Base-by-base conservation (phyloP, 2,888 invertebrate genomes). In the Oxyscelio sp. region DNA sequence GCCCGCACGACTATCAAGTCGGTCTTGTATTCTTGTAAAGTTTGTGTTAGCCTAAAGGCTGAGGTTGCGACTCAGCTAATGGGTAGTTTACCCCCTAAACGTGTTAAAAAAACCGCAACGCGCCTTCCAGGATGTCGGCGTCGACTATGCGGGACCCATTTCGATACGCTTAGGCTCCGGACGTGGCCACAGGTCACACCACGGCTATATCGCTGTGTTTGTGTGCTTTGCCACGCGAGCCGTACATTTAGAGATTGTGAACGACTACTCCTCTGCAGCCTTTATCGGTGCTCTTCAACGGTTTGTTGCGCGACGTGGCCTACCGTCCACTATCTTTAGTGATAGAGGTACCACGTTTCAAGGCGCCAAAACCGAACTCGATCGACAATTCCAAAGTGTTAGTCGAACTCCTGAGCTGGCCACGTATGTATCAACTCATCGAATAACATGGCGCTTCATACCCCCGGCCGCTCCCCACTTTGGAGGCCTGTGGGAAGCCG, bases 161-260 rank as follows among this genome's bases (percentile, higher is more conserved):
- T 6, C 45, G 1, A 61, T 87, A 4, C 38, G 78, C 0, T 2
- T 56, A 3, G 8, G 71, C 2, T 50, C 31, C 34, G 77, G 89
- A 48, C 50, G 88, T 22, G 83, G 85, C 0, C 43, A 70, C 17
- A 15, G 9, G 5, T 48, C 48, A 4, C 15, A 48, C 2, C 3
- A 48, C 4, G 15, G 19, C 17, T 91, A 89, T 40, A 50, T 91
- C 1, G 82, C 83, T 0, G 0, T 89, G 6, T 91, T 90, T 52
- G 83, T 90, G 0, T 91, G 90, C 48, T 56, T 91, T 1, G 31
- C 85, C 0, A 88, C 85, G 0, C 85, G 87, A 38, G 90, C 90
- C 0, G 48, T 89, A 0, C 89, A 91, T 48, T 17, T 90, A 2
- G 48, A 48, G 11, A 4, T 48, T 9, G 48, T 48, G 2, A 17